Percentiles rank a stretch among this genome's conserved stretches.
Conservation (phyloP, 1,140 invertebrate genomes). For the Zaprionus davidi region DNA sequence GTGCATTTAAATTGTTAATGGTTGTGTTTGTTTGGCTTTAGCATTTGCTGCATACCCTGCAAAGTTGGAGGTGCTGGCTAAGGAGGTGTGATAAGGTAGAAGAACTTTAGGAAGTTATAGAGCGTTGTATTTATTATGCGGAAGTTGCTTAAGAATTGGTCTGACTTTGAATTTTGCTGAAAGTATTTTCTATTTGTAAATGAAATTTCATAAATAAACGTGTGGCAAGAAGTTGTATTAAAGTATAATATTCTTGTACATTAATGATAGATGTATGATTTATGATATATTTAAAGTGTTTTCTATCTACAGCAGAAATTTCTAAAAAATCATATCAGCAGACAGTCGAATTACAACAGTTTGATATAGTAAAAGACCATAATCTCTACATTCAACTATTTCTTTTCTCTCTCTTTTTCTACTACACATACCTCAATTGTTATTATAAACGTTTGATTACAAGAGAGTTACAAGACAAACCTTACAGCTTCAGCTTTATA, state of each 20-base stretch:
- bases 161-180: background rate
- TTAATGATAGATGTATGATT: no score
- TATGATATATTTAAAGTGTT: no score
- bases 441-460: background rate
- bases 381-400: no score
- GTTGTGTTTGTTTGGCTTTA: constrained; percentile 32
- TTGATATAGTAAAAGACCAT: no score
- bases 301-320: no score
- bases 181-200: no score
- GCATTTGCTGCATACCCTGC: constrained; percentile 36
- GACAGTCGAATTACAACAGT: no score
- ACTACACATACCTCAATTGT: background rate
- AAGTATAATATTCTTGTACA: no score
- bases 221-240: no score
- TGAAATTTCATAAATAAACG: no score
- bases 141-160: background rate
- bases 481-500: background rate
- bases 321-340: no score
- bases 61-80: background rate
- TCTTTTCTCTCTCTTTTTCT: background rate
- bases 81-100: background rate
- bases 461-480: background rate
- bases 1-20: constrained; percentile 60
- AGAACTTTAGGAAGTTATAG: background rate
- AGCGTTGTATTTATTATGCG: background rate